These are phyloP conservation scores for Rhegmatorhina hoffmannsi DNA, from an alignment of 2,113 vertebrate species.

Conservation along the genomic window DNA sequence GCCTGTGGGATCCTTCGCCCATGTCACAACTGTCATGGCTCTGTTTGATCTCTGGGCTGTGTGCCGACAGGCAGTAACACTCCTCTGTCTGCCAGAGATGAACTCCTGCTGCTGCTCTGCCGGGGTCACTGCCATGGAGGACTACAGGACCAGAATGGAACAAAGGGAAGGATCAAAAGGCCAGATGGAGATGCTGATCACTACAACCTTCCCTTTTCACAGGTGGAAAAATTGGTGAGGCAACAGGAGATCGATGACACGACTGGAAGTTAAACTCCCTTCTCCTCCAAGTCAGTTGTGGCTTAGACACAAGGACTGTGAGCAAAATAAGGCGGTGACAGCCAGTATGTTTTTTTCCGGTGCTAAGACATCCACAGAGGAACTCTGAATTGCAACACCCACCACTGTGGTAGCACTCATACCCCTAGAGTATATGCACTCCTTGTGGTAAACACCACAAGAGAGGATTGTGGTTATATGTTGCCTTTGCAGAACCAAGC, in stretches of 20 bases:
- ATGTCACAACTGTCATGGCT: accelerated
- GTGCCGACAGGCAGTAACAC: not conserved
- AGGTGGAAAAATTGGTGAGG: not conserved
- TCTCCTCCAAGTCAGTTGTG: not conserved
- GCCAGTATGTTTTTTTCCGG: not conserved
- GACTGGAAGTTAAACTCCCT: not conserved
- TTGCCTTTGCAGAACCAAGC: not conserved
- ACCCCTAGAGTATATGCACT: not conserved
- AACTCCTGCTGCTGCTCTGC: not conserved
- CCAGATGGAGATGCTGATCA: not conserved
- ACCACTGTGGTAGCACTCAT: too few relatives aligned
- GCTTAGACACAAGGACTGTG: not conserved
- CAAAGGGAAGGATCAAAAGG: not conserved
- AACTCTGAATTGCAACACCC: not conserved
- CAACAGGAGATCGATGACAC: not conserved
- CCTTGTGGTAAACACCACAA: not conserved
- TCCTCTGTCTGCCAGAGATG: not conserved
- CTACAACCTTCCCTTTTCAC: not conserved
- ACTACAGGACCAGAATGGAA: not conserved
- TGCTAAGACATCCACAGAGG: not conserved
- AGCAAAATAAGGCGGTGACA: not conserved
- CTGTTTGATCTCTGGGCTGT: not conserved
- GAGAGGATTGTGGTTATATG: not conserved
- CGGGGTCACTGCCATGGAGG: not conserved
- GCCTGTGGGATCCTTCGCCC: not conserved